Evolutionary conservation across 2,113 vertebrate genomes (phyloP), one percentile per base, ranked within the genome.

Genomic region (Mellivora capensis): DNA sequence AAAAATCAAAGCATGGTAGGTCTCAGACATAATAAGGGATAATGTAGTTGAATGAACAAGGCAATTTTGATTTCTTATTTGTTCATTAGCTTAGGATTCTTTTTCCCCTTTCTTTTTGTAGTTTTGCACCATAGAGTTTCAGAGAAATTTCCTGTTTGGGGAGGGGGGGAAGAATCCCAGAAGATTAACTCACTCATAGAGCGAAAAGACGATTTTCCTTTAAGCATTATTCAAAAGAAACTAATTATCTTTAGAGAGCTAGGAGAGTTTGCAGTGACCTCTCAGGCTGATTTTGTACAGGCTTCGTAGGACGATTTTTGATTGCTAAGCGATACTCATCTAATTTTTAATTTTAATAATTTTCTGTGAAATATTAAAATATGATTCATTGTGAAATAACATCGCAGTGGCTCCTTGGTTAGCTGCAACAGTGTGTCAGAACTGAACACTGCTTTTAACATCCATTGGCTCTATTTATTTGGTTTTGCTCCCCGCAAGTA

Each of bases 161-260:
- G 9, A 34, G 57, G 64, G 77, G 7, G 29, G 14, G 49, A 37
- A 71, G 21, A 59, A 54, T 94, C 79, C 76, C 67, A 42, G 72
- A 72, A 94, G 87, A 90, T 92, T 42, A 92, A 72, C 67, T 83
- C 15, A 83, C 20, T 90, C 79, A 83, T 59, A 94, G 54, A 77
- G 17, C 29, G 47, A 64, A 42, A 90, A 92, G 67, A 92, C 39
- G 77, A 90, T 94, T 97, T 98, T 64, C 72, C 84, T 95, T 87
- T 97, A 91, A 95, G 87, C 87, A 96, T 98, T 87, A 83, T 96
- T 95, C 74, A 96, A 74, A 94, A 94, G 82, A 96, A 94, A 91
- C 90, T 93, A 91, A 96, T 97, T 95, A 92, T 95, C 87, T 97
- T 83, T 42, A 86, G 96, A 94, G 84, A 84, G 67, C 72, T 61